These are phyloP conservation scores for Cydia splendana DNA, from an alignment of 1,140 invertebrate species.

Conservation along the genomic window DNA sequence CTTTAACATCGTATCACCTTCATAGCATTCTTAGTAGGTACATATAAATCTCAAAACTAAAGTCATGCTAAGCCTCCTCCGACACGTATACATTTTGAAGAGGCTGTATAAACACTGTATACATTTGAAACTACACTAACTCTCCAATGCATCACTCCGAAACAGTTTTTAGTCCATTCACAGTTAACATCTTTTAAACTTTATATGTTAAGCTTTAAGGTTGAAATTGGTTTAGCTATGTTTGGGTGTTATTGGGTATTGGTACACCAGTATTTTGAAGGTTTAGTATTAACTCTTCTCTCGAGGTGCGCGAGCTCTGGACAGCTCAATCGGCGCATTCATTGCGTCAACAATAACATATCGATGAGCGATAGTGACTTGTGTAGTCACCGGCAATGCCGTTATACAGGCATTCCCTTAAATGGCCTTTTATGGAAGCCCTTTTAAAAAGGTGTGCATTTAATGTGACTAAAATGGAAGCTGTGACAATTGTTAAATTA, in stretches of 20 bases:
- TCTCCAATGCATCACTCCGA: background rate
- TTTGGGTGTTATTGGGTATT: background rate
- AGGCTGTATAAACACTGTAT: constrained; percentile 19
- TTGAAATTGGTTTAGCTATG: background rate
- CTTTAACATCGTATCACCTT: background rate
- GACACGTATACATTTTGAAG: constrained; percentile 19
- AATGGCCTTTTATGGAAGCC: background rate
- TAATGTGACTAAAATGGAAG: background rate
- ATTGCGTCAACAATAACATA: constrained; percentile 34
- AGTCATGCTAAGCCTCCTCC: constrained; percentile 1
- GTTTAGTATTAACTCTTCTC: constrained; percentile 30
- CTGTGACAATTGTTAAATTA: background rate
- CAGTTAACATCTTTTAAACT: background rate
- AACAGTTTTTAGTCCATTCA: background rate
- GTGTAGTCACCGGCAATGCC: background rate
- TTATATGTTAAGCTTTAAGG: background rate
- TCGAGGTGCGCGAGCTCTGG: constrained; percentile 19
- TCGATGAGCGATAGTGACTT: constrained; percentile 28
- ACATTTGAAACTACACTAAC: constrained; percentile 13
- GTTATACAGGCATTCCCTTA: constrained; percentile 7
- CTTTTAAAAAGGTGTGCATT: background rate
- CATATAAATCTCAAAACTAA: constrained; percentile 1
- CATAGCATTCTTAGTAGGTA: background rate
- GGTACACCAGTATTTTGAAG: background rate
- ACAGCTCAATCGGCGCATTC: constrained; percentile 34